These are phyloP conservation scores for Cerastis leucographa DNA, from an alignment of 2,888 invertebrate species.

Conservation along the genomic window DNA sequence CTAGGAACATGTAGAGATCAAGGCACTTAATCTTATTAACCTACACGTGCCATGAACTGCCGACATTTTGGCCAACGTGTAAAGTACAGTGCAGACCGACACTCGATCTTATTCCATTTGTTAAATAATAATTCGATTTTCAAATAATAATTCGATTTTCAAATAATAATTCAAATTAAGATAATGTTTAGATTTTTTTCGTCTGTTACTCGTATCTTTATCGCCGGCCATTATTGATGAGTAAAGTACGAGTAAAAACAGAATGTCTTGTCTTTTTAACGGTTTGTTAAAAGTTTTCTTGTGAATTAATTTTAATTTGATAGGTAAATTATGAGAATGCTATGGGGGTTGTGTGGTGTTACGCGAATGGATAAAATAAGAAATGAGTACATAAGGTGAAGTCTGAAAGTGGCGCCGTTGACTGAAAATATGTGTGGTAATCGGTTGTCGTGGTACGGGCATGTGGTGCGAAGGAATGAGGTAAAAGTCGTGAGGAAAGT, in stretches of 20 bases:
- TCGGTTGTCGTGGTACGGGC: no score
- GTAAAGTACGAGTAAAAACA: conserved; percentile 27
- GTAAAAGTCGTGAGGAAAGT: no score
- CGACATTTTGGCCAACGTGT: background rate
- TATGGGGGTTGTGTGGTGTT: no score
- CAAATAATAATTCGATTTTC: conserved; percentile 43
- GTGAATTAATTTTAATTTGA: background rate
- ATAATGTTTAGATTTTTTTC: conserved; percentile 47
- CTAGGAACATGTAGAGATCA: background rate
- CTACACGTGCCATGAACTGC: background rate
- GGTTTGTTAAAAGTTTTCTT: conserved; percentile 23
- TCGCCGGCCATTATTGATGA: conserved; percentile 41
- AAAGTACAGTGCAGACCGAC: conserved; percentile 30
- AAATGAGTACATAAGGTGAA: no score
- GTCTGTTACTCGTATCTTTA: conserved; percentile 34
- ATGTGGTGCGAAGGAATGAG: no score
- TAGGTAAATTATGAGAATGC: no score
- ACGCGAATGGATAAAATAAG: no score
- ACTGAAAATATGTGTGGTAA: no score
- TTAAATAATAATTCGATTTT: conserved; percentile 54
- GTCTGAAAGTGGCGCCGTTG: no score
- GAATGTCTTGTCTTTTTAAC: conserved; percentile 11
- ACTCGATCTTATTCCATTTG: conserved; percentile 31
- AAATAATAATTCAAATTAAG: conserved; percentile 55
- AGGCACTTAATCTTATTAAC: background rate